Evolutionary conservation across 1,140 invertebrate species (phyloP), one percentile per base, ranked within the genome.

Genomic region (Pogonomyrmex barbatus): DNA sequence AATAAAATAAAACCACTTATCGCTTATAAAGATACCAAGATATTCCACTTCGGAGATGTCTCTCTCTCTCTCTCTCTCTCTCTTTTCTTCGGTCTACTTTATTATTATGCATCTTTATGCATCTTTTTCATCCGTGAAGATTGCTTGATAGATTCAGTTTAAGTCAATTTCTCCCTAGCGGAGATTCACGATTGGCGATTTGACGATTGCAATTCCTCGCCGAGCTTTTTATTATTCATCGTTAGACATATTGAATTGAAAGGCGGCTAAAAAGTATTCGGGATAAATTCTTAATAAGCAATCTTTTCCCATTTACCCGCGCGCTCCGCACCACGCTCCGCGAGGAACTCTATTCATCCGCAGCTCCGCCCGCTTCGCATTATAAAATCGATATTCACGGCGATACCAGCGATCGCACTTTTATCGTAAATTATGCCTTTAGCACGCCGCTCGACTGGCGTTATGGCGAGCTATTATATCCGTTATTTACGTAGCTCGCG

Each of bases 351-450:
- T 83, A 83, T 73, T 82, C 68, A 60, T 82, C 42, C 68, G 30
- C 39, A 4, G 10, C 24, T 36, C 67, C 24, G 45, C 33, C 58
- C 36, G 47, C 67, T 56, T 8, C 33, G 17, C 39, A 36, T 65
- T 30, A 56, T 39, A 30, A 70, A 82, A 82, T 82, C 67, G 56
- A 82, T 82, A 73, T 56, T 82, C 54, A 8, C 42, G n/a, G 17
- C 70, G 79, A 83, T 75, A 73, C 30, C 65, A 8, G 68, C 9
- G 65, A 83, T 73, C 42, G 79, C n/a, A 62, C 54, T 50, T 83
- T 75, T 75, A 73, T 50, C 79, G 45, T 83, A 75, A 83, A 83
- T 83, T 75, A 62, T 83, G 17, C 54, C 54, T 73, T 82, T 47
- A 82, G n/a, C 68, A 1, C 12, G 17, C n/a, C 54, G 30, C 42